Conservation (phyloP, 1,140 invertebrate species). For the Bombus affinis region DNA sequence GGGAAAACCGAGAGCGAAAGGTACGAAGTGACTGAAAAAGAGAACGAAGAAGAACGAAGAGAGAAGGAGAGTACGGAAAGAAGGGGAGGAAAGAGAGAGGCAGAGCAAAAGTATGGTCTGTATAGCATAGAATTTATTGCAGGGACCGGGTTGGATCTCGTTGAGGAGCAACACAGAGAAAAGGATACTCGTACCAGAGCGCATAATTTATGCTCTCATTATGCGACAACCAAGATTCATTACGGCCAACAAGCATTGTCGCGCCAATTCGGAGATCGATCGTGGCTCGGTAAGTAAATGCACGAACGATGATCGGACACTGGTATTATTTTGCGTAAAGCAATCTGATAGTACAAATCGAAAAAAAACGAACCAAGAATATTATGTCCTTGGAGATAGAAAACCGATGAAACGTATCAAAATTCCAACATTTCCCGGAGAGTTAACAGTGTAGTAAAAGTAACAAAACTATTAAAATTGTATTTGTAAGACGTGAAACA, state of each 20-base stretch:
- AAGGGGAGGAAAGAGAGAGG: not conserved
- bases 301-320: slow-evolving; percentile 45
- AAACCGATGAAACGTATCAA: not conserved
- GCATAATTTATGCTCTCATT: slow-evolving; percentile 73
- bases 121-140: slow-evolving; percentile 71
- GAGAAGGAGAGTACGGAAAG: too few species aligned
- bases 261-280: slow-evolving; percentile 65
- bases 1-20: slow-evolving; percentile 32
- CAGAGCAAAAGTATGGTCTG: slow-evolving; percentile 11
- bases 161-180: slow-evolving; percentile 39
- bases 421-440: too few species aligned
- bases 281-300: slow-evolving; percentile 26
- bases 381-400: not conserved
- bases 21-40: not conserved
- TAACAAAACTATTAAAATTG: not conserved
- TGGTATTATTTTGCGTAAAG: not conserved
- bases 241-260: slow-evolving; percentile 66
- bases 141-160: slow-evolving; percentile 25
- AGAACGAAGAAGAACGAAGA: not conserved
- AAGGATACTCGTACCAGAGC: slow-evolving; percentile 51
- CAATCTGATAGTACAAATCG: not conserved
- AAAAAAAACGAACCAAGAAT: not conserved
- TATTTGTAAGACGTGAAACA: not conserved
- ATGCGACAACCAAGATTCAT: slow-evolving; percentile 69
- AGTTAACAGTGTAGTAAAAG: too few species aligned